Base-by-base conservation (phyloP, 2,888 invertebrate species). In the Macaria notata region DNA sequence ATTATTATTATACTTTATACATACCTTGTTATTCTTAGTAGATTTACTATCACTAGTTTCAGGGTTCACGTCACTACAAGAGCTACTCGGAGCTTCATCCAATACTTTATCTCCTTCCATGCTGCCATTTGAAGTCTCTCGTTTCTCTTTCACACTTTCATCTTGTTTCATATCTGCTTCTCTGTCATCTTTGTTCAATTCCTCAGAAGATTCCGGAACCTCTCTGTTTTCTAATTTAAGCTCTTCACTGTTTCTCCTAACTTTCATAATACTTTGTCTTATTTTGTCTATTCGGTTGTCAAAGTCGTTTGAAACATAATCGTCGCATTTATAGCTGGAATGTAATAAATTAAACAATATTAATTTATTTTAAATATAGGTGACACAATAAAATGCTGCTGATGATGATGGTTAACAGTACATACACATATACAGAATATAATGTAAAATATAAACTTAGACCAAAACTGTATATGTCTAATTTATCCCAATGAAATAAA, bases 291-390 rank as follows among this genome's bases (percentile, higher is more conserved):
- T 90, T 64, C 82, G 83, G 66, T 90, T 84, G 65, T 92, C 88
- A 43, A 94, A 92, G 78, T 96, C 95, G 83, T 95, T 95, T 68
- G 94, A 93, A 52, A 95, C 94, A 90, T 94, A 96, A 71, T 96
- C 96, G 84, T 96, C 95, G 89, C 96, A 96, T 78, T 92, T 92
- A 79, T 96, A 96, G 83, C 96, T 96, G 88, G 41, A 92, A 57
- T 41, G 4, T 6, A 36, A 36, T 36, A 36, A 36, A 6, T 36
- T 1, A 36, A 7, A 6, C 7, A 36, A 36, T 7, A 36, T 36
- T 36, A 6, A 7, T 36, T 36, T 3, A 36, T 7, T 6, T 36
- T 36, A 36, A 36, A 36, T 36, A 36, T 36, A 36, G 7, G 33
- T 36, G 7, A 19, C 19, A 19, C 19, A 19, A 19, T 19, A 19